Evolutionary conservation across 2,113 vertebrate genomes (phyloP), one percentile per base, ranked within the genome.

Genomic region (Rostratula benghalensis): DNA sequence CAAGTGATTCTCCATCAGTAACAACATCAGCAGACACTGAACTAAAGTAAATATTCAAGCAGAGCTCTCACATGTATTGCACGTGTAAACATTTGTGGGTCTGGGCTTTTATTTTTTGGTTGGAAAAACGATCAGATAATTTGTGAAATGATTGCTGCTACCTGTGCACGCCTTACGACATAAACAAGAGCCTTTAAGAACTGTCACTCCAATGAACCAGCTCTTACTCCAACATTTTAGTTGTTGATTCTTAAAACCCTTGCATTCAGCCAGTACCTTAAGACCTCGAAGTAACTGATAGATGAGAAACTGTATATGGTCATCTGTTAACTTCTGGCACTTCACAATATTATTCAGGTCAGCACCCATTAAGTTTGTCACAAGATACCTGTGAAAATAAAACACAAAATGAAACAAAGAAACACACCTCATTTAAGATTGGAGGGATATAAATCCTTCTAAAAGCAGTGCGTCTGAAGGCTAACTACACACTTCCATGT

Each of bases 281-380:
- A 99, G 99, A 93, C 99, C 99, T 4, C 99, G 98, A 78, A 99
- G 98, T 89, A 99, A 98, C 97, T 99, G 99, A 95, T 99, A 99
- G 91, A 99, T 98, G n/a, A 99, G 98, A 97, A 99, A 99, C 95
- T 99, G 99, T 92, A 99, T 99, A 9, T 99, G 99, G 84, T 99
- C 99, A 75, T 99, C 99, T 1, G 99, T 99, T 96, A 99, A 96
- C 87, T 98, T 98, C 98, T 99, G 99, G 97, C 99, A 99, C 95
- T 99, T 99, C 45, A 99, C 99, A 15, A 99, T 99, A 96, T 99
- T 99, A 96, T 99, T 99, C 87, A 99, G 98, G 97, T 99, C 99
- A 28, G 99, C 99, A 13, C 99, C 99, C 99, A 99, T 99, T 96
- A 99, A 98, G 95, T 99, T 99, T 48, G 99, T 99, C 97, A 99